Conservation (phyloP, 2,113 vertebrate species). For the Pluvianellus socialis region DNA sequence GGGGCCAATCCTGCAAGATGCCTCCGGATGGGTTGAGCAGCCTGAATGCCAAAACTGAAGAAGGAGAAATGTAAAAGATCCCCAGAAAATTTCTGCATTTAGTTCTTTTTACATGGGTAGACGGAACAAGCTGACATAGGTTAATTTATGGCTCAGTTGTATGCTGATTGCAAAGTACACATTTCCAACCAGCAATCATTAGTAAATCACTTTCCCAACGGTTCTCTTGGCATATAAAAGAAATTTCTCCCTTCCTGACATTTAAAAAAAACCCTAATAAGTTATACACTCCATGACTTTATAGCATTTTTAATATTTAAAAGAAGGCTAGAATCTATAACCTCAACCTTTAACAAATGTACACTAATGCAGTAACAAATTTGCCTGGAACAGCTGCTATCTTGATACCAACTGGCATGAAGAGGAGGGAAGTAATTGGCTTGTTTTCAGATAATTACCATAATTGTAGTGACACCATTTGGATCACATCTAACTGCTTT, state of each 20-base stretch:
- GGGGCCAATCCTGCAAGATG: neutral
- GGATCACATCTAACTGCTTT: slow-evolving; percentile 55
- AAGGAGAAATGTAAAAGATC: neutral
- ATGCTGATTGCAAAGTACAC: slow-evolving; percentile 39
- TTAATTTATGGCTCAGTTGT: slow-evolving; percentile 46
- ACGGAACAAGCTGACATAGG: neutral
- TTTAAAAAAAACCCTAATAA: slow-evolving; percentile 36
- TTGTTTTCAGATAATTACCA: slow-evolving; percentile 70
- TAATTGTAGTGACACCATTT: slow-evolving; percentile 68
- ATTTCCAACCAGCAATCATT: slow-evolving; percentile 26
- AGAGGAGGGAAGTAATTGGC: slow-evolving; percentile 62
- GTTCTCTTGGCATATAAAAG: slow-evolving; percentile 35
- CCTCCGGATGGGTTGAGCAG: neutral
- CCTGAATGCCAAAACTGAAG: neutral
- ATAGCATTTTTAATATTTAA: slow-evolving; percentile 64
- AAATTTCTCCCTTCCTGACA: slow-evolving; percentile 53
- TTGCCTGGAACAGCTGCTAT: slow-evolving; percentile 60
- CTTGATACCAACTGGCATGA: slow-evolving; percentile 56
- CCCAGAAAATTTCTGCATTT: neutral
- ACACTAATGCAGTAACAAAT: slow-evolving; percentile 51
- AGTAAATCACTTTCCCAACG: slow-evolving; percentile 48
- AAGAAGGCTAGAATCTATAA: slow-evolving; percentile 54
- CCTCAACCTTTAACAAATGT: slow-evolving; percentile 64
- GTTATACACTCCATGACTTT: slow-evolving; percentile 30
- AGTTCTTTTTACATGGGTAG: neutral